Evolutionary conservation across 1,140 invertebrate genomes (phyloP).

Genomic region (Panagrolaimus sp.): DNA sequence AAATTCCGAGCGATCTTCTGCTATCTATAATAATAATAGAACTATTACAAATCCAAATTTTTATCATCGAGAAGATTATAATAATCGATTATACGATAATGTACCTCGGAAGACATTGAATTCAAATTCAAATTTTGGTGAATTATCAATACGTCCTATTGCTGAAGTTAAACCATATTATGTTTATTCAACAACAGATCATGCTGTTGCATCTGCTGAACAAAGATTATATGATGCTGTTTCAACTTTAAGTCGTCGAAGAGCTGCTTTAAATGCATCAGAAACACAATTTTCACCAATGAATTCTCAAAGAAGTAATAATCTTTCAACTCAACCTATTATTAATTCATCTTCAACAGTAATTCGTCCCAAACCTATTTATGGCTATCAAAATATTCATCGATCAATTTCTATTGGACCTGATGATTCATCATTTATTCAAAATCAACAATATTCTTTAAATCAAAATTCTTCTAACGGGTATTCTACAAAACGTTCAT

Average conservation of each 20-base stretch:
- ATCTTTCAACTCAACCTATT: neutral
- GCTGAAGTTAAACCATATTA: constrained; percentile 11
- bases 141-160: neutral
- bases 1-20: no score
- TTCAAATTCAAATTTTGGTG: no score
- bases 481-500: neutral
- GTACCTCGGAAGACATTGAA: neutral
- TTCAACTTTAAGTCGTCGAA: neutral
- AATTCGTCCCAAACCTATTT: constrained; percentile 4
- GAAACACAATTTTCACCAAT: neutral
- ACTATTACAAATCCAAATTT: no score
- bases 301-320: neutral
- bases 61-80: neutral
- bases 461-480: no score
- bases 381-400: neutral
- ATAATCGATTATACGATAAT: constrained; percentile 12
- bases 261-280: neutral
- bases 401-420: neutral
- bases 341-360: neutral
- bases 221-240: constrained; percentile 8
- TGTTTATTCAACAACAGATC: constrained; percentile 8
- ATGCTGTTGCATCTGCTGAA: constrained; percentile 1
- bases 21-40: no score
- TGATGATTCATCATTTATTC: neutral
- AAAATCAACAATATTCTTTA: no score